Evolutionary conservation across 2,113 vertebrate species (phyloP).

Genomic region (Collichthys lucidus): DNA sequence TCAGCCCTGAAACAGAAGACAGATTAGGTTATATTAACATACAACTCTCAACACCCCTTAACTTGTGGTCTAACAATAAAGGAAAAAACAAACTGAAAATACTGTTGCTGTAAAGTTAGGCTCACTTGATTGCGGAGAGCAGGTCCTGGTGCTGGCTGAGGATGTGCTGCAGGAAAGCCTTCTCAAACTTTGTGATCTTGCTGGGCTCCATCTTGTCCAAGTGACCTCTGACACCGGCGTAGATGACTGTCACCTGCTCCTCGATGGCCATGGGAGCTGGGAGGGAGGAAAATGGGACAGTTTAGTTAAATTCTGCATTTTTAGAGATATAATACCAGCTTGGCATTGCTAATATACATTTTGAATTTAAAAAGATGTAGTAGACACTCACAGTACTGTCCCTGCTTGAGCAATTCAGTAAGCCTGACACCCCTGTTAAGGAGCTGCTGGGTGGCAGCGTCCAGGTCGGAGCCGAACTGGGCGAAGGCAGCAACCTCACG

Average conservation of each 20-base stretch:
- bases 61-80: neutral
- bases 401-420: conserved; percentile 97
- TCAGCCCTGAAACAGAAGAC: conserved; percentile 85
- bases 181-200: conserved; percentile 98
- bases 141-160: conserved; percentile 93
- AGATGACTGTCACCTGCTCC: conserved; percentile 97
- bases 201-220: conserved; percentile 98
- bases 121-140: conserved; percentile 90
- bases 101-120: neutral
- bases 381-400: conserved; percentile 92
- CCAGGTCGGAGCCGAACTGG: conserved; percentile 97
- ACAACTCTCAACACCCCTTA: neutral
- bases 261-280: conserved; percentile 98
- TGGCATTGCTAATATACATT: neutral
- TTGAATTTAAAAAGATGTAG: neutral
- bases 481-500: conserved; percentile 98
- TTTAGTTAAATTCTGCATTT: conserved; percentile 1
- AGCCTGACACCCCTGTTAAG: conserved; percentile 95
- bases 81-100: neutral
- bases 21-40: neutral
- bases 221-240: conserved; percentile 95
- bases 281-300: neutral
- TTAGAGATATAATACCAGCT: neutral
- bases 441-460: conserved; percentile 96
- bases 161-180: conserved; percentile 92